Percentiles rank a stretch among this genome's conserved stretches.
phyloP scores from a whole-genome alignment of 2,888 invertebrate species.

The Chloroclystis v-ata region DNA sequence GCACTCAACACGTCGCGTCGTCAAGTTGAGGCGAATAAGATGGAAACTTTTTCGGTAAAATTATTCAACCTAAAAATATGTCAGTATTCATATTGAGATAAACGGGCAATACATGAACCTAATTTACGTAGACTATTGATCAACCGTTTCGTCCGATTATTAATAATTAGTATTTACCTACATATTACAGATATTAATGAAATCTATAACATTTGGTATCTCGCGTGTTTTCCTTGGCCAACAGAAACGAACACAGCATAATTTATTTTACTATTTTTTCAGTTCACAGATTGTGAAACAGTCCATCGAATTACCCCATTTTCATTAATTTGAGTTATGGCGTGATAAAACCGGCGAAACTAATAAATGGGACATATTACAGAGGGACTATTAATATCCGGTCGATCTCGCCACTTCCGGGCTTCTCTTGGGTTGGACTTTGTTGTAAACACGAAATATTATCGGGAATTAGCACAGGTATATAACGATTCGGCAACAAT shows the following conservation, averaged over 20 bases:
- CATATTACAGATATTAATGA: no score
- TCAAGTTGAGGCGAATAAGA: no score
- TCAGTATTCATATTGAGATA: no score
- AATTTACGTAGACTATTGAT: no score
- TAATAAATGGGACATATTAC: conserved; percentile 15
- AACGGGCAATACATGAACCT: no score
- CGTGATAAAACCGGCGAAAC: conserved; percentile 15
- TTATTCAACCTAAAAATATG: no score
- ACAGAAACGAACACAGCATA: neutral
- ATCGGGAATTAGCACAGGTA: no score
- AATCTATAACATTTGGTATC: neutral
- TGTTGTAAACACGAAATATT: neutral
- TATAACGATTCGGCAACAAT: no score
- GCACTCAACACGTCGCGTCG: no score
- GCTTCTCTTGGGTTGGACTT: neutral
- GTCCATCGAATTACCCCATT: neutral
- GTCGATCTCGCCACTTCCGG: conserved; percentile 10
- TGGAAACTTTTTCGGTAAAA: no score
- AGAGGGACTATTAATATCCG: conserved; percentile 15
- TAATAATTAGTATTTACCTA: no score
- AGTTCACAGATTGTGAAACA: neutral
- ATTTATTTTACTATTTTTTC: neutral
- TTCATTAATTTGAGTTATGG: conserved; percentile 5
- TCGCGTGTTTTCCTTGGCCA: neutral
- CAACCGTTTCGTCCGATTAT: no score